Conservation (phyloP, 2,113 vertebrate genomes). For the Atractosteus spatula region DNA sequence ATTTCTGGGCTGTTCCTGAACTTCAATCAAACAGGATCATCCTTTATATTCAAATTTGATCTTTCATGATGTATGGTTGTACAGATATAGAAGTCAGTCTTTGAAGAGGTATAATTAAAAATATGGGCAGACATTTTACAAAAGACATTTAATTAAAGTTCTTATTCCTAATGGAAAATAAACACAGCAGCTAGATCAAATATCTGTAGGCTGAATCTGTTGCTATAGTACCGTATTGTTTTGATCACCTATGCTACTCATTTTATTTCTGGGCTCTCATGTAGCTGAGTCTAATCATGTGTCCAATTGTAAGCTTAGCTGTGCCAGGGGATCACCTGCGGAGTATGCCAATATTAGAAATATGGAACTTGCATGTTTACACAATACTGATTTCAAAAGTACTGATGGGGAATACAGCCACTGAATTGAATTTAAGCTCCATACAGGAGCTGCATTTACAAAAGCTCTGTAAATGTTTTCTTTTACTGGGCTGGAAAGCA, state of each 20-base stretch:
- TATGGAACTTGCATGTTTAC: neutral
- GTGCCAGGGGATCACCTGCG: slow-evolving; percentile 20
- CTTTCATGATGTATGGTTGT: neutral
- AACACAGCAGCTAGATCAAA: slow-evolving; percentile 26
- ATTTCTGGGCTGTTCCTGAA: neutral
- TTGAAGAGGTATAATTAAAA: neutral
- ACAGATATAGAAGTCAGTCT: neutral
- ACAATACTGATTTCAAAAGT: neutral
- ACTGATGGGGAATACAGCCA: neutral
- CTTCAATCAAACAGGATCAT: neutral
- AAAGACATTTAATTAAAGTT: slow-evolving; percentile 24
- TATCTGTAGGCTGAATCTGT: slow-evolving; percentile 23
- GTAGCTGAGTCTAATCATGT: slow-evolving; percentile 11
- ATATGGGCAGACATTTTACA: neutral
- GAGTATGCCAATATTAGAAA: slow-evolving; percentile 12
- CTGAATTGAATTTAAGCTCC: neutral
- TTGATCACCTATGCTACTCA: slow-evolving; percentile 22
- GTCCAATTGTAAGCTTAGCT: slow-evolving; percentile 28
- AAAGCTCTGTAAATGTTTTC: neutral
- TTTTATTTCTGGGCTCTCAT: slow-evolving; percentile 19
- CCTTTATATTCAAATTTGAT: neutral
- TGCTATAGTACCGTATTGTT: slow-evolving; percentile 34
- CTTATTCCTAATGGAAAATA: slow-evolving; percentile 22
- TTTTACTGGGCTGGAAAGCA: too few relatives aligned
- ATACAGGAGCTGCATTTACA: slow-evolving; percentile 2